Evolutionary conservation across 2,888 invertebrate species (phyloP), one percentile per base, ranked within the genome.

Genomic region (Polia nebulosa): DNA sequence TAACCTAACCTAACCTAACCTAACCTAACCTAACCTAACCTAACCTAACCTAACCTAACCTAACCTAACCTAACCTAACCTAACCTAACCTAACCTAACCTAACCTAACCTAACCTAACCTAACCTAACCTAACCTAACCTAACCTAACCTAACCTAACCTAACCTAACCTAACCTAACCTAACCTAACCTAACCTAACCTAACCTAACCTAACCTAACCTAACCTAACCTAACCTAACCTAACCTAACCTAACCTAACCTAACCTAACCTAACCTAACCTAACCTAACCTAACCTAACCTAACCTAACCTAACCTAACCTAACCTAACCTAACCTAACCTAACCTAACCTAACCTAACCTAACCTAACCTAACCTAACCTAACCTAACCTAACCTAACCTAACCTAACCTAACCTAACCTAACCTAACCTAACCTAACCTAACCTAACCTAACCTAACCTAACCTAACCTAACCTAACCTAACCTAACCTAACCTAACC

Each of bases 211-310:
- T 73, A 76, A 74, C 74, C 76, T 70, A 71, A 76, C 75, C 78
- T 75, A 72, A 71, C 75, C 75, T 76, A 75, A 77, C 75, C 75
- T 78, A 75, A 77, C 80, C 80, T 73, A 71, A 77, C 80, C 76
- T 73, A 73, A 73, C 71, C 74, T 68, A 72, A 76, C 76, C 76
- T 61, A 74, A 74, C 67, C 72, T 72, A 72, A 72, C 72, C 72
- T 67, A 73, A 76, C 76, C 70, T 67, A 76, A 78, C 71, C 74
- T 71, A 79, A 78, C 80, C 77, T 76, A 76, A 78, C 79, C 74
- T 74, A 76, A 76, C 78, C 73, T 76, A 75, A 77, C 77, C 79
- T 67, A 76, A 76, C 78, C 78, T 76, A 76, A 76, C 76, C 81
- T 75, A 79, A 75, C 60, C 60, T 51, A 60, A 60, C 60, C 60